A percentile compares a stretch with the other conserved stretches of the same genome.
Evolutionary conservation across 2,797 vertebrate species (phyloP).

Genomic region (Hyperoplus immaculatus): DNA sequence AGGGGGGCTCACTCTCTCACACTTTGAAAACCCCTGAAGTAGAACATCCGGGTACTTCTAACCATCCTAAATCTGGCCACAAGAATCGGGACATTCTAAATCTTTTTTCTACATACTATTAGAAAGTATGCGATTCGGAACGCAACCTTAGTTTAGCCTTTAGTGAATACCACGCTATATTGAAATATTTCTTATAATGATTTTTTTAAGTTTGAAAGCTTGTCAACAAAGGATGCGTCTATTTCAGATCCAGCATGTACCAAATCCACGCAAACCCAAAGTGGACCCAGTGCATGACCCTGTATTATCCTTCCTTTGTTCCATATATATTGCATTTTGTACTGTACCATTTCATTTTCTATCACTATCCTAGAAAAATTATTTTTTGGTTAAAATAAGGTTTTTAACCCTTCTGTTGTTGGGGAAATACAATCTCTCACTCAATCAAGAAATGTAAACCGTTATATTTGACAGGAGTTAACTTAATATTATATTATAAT

Average conservation of each 20-base stretch:
- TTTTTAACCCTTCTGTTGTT: too few species aligned
- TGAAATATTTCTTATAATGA: background rate
- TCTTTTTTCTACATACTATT: too few species aligned
- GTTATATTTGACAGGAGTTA: background rate
- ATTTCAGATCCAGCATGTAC: background rate
- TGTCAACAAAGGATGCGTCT: background rate
- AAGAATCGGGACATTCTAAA: too few species aligned
- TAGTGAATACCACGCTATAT: background rate
- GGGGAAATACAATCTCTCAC: background rate
- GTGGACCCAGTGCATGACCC: too few species aligned
- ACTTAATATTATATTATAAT: background rate
- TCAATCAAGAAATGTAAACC: background rate
- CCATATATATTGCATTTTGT: background rate
- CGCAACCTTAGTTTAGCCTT: background rate
- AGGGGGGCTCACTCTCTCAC: too few species aligned
- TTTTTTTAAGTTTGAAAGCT: background rate
- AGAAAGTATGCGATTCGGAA: too few species aligned
- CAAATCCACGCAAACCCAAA: background rate
- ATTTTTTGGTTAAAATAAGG: background rate
- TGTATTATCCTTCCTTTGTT: background rate
- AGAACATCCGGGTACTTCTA: too few species aligned
- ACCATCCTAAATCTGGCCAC: too few species aligned
- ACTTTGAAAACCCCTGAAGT: too few species aligned
- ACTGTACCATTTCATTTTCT: background rate
- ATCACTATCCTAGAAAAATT: background rate